Conservation (phyloP, 2,888 invertebrate genomes). For the Vesta saturnalis region DNA sequence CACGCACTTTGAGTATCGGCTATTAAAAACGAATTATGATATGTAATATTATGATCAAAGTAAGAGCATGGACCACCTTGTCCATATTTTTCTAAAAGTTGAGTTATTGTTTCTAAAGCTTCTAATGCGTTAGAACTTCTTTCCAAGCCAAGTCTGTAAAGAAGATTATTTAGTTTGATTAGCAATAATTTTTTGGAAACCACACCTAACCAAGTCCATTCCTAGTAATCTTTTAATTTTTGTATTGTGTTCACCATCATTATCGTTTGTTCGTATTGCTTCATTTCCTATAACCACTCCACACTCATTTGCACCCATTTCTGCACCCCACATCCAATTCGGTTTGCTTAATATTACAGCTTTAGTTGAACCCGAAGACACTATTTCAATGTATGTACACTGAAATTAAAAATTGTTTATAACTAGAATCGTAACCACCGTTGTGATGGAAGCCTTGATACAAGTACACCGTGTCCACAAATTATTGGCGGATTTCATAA, state of each 20-base stretch:
- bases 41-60: slow-evolving; percentile 66
- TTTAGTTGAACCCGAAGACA: slow-evolving; percentile 67
- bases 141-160: slow-evolving; percentile 74
- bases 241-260: slow-evolving; percentile 68
- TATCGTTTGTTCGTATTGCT: slow-evolving; percentile 74
- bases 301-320: slow-evolving; percentile 86
- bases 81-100: slow-evolving; percentile 73
- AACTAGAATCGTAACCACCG: too few relatives aligned
- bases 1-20: slow-evolving; percentile 76
- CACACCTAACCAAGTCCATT: slow-evolving; percentile 80
- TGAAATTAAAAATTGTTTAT: slow-evolving; percentile 57
- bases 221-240: slow-evolving; percentile 72
- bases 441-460: too few relatives aligned
- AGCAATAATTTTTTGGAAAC: too few relatives aligned
- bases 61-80: slow-evolving; percentile 77
- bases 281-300: slow-evolving; percentile 81
- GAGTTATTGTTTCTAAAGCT: slow-evolving; percentile 74
- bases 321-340: slow-evolving; percentile 86
- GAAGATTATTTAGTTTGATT: background rate
- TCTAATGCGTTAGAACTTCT: slow-evolving; percentile 71
- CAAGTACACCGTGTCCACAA: too few relatives aligned
- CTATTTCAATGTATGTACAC: slow-evolving; percentile 79
- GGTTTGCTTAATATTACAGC: slow-evolving; percentile 82
- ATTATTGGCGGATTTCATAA: too few relatives aligned
- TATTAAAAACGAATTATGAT: slow-evolving; percentile 80